A percentile compares a stretch with the other conserved stretches of the same genome.
These are phyloP conservation scores for Apteryx owenii DNA, from an alignment of 2,113 vertebrate genomes.

Conservation along the genomic window DNA sequence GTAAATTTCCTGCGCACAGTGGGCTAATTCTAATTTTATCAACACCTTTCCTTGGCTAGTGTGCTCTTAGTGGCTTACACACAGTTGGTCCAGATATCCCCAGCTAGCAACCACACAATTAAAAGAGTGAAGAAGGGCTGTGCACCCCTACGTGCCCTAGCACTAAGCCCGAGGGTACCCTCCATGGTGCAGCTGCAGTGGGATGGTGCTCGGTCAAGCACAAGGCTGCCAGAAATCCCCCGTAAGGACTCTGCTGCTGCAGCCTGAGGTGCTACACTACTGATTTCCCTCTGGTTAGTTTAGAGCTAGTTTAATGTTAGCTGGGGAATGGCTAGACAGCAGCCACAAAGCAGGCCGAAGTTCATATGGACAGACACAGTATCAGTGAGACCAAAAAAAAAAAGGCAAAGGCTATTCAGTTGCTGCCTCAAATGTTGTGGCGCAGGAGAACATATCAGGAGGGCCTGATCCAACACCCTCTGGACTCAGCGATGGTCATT, in stretches of 20 bases:
- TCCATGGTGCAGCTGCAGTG: not conserved
- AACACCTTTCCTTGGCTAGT: not conserved
- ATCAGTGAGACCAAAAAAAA: not conserved
- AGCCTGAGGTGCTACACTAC: not conserved
- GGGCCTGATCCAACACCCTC: not conserved
- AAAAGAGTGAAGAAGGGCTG: not conserved
- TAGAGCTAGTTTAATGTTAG: not conserved
- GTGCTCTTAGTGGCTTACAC: not conserved
- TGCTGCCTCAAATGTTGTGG: not conserved
- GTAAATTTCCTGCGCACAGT: too few species aligned
- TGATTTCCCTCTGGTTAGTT: not conserved
- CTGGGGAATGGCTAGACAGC: not conserved
- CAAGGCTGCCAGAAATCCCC: not conserved
- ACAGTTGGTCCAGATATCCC: not conserved
- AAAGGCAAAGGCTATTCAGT: not conserved
- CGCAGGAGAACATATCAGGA: accelerated
- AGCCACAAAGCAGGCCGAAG: not conserved
- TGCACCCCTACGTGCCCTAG: not conserved
- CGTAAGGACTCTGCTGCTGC: not conserved
- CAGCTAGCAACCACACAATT: not conserved
- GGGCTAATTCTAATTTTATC: too few species aligned
- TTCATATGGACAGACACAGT: not conserved
- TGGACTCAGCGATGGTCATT: not conserved
- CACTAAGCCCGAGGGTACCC: not conserved
- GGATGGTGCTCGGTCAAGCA: not conserved